Conservation (phyloP, 2,888 invertebrate species). For the Eupithecia abbreviata region DNA sequence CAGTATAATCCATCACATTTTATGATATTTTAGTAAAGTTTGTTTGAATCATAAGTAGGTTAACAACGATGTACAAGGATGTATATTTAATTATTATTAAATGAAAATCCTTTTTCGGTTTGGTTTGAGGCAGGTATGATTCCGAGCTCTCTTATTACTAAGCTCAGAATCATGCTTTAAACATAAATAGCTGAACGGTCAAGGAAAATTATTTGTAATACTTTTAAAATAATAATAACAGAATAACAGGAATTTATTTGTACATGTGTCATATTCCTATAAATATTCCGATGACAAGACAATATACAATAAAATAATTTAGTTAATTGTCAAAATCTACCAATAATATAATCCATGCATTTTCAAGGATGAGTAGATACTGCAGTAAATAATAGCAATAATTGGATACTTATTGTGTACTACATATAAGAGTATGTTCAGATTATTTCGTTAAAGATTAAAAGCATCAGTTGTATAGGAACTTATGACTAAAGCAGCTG, state of each 20-base stretch:
- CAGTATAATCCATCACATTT: constrained; percentile 21
- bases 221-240: neutral
- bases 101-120: no score
- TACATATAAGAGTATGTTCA: neutral
- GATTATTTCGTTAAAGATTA: neutral
- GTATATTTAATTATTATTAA: no score
- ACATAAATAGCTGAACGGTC: neutral
- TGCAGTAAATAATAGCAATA: no score
- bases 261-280: no score
- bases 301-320: neutral
- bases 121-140: neutral
- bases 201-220: neutral
- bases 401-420: no score
- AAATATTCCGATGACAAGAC: no score
- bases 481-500: constrained; percentile 8
- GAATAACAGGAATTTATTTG: neutral
- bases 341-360: neutral
- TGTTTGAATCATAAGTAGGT: constrained; percentile 9
- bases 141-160: neutral
- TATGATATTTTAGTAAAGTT: constrained; percentile 2
- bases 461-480: neutral
- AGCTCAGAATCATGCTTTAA: neutral
- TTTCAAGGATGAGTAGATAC: neutral
- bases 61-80: neutral
- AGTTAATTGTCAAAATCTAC: neutral